phyloP scores from a whole-genome alignment of 2,113 vertebrate genomes.

The Gasterosteus aculeatus region DNA sequence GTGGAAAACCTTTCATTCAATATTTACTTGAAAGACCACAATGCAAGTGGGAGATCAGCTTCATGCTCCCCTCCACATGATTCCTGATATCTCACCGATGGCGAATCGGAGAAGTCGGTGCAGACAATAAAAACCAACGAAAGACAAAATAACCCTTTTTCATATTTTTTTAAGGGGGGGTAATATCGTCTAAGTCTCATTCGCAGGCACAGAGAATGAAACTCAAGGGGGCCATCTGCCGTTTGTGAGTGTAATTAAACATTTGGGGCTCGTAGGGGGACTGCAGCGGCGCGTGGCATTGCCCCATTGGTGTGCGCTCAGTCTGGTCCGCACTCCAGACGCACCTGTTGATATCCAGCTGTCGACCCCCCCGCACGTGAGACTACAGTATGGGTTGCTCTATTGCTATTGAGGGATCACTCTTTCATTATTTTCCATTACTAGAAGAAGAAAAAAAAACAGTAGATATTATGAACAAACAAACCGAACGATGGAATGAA shows the following conservation, averaged over 20 bases:
- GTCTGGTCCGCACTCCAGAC: background rate
- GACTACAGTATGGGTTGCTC: background rate
- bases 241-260: slow-evolving; percentile 89
- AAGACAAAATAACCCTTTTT: background rate
- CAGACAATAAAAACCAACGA: background rate
- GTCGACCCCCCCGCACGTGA: background rate
- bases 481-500: background rate
- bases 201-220: slow-evolving; percentile 79
- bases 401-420: background rate
- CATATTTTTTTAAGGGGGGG: background rate
- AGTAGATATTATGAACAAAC: background rate
- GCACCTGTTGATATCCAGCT: slow-evolving; percentile 64
- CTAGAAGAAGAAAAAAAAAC: background rate
- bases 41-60: background rate
- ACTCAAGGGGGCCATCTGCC: slow-evolving; percentile 99
- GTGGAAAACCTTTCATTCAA: background rate
- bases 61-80: background rate
- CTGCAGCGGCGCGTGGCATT: background rate
- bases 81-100: background rate
- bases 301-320: background rate
- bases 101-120: background rate
- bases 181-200: slow-evolving; percentile 40
- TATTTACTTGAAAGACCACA: slow-evolving; percentile 16
- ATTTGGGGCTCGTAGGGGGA: slow-evolving; percentile 41
- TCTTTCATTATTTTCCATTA: background rate